Conservation (phyloP, 2,113 vertebrate species). For the Plectropomus leopardus region DNA sequence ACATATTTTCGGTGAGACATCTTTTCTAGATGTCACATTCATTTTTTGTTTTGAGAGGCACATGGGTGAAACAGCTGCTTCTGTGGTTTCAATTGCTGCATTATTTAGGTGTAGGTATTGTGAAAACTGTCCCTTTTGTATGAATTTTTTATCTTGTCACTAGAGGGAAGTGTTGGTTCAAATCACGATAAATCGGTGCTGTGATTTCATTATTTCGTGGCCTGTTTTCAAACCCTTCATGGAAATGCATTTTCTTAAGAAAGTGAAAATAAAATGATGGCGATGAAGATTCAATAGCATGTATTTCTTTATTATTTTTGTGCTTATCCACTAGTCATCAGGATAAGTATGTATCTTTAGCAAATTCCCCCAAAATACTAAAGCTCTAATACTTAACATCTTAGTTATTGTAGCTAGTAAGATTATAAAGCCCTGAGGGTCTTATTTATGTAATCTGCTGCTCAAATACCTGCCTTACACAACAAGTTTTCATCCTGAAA, state of each 20-base stretch:
- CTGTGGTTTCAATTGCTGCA: conserved; percentile 24
- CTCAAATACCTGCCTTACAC: conserved; percentile 27
- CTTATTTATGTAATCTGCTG: conserved; percentile 47
- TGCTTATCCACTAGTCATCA: background rate
- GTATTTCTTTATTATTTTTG: conserved; percentile 38
- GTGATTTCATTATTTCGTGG: conserved; percentile 29
- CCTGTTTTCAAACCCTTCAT: conserved; percentile 28
- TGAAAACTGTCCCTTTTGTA: conserved; percentile 14
- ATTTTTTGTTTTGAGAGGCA: conserved; percentile 3
- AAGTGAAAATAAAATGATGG: conserved; percentile 33
- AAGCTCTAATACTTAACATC: conserved; percentile 24
- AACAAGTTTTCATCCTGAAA: conserved; percentile 16
- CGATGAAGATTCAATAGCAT: background rate
- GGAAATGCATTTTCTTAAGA: conserved; percentile 11
- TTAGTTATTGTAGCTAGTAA: conserved; percentile 24
- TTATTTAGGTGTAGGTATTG: conserved; percentile 26
- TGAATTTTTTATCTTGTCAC: conserved; percentile 56
- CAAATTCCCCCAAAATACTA: background rate
- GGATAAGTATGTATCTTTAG: background rate
- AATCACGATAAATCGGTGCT: conserved; percentile 51
- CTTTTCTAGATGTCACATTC: background rate
- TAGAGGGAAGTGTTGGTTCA: conserved; percentile 78
- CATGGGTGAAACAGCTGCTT: conserved; percentile 21
- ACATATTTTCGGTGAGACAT: conserved; percentile 10
- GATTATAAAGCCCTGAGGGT: conserved; percentile 50